Evolutionary conservation across 2,113 vertebrate genomes (phyloP), one percentile per base, ranked within the genome.

Genomic region (Corydoras maculifer): DNA sequence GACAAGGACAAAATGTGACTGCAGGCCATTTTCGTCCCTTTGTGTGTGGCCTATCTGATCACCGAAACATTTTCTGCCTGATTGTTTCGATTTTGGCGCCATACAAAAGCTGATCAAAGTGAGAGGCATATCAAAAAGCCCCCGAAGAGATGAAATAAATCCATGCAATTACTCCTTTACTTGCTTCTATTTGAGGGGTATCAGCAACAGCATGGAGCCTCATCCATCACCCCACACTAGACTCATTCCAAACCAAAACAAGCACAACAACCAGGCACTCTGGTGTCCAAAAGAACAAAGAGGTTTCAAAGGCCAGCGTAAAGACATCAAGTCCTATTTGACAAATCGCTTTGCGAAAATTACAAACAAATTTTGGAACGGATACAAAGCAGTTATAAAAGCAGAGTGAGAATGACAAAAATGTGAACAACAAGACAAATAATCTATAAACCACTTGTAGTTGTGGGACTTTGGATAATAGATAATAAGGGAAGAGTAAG

Each of bases 301-400:
- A 88, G 89, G 87, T 83, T 77, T 82, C n/a, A 51, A 65, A 66
- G 15, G 30, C 43, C 43, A 84, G 88, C 89, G 90, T 91, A 86
- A 91, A 91, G 90, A 88, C 90, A 91, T 91, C 86, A 91, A 91
- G 90, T 93, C 88, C 88, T 88, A 86, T 85, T 82, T 88, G 89
- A 87, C 90, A 90, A 89, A 86, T 87, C 83, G 90, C 89, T 92
- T 90, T 90, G 90, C 88, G 91, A 92, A 93, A 92, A 91, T 93
- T 94, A 90, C 92, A 92, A 92, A 93, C 88, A 91, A 93, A 93
- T 88, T 88, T 84, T 84, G 81, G 77, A 84, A 82, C 80, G 79
- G 82, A 85, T 77, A 69, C 80, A 77, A 86, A 81, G 69, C 78
- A 70, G 80, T 79, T 79, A 77, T 76, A 78, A 81, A 79, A 70